Evolutionary conservation across 2,888 invertebrate genomes (phyloP).

Genomic region (Terebella lapidaria): DNA sequence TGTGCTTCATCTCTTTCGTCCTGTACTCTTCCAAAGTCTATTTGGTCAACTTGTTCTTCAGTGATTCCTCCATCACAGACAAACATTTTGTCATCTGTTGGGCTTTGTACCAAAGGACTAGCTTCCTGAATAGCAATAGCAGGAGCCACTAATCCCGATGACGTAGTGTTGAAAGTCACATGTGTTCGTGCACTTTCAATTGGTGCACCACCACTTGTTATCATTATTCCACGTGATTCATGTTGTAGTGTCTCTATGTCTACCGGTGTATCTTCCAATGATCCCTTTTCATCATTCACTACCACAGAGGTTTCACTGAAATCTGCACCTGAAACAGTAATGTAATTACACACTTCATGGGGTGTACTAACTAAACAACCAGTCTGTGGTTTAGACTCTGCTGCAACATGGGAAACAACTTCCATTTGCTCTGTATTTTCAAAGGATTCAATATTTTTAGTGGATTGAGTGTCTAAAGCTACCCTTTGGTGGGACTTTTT

Average conservation of each 20-base stretch:
- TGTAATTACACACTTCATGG: too few relatives aligned
- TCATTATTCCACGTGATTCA: not conserved
- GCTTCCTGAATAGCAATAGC: slow-evolving; percentile 24
- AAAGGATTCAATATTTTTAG: not conserved
- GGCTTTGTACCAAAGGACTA: slow-evolving; percentile 26
- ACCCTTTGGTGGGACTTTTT: not conserved
- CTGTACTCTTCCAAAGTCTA: not conserved
- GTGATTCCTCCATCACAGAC: not conserved
- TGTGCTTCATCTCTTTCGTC: not conserved
- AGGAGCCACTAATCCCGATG: slow-evolving; percentile 10
- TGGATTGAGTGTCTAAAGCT: not conserved
- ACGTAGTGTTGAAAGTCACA: not conserved
- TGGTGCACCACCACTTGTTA: not conserved
- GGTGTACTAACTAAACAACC: too few relatives aligned
- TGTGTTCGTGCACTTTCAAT: too few relatives aligned
- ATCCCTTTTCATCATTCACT: not conserved
- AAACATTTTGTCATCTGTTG: slow-evolving; percentile 15
- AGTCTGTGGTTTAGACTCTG: not conserved
- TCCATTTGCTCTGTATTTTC: not conserved
- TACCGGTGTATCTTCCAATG: not conserved
- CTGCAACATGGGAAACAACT: not conserved
- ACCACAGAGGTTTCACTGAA: not conserved
- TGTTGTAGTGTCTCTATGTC: too few relatives aligned
- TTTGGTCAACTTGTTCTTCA: not conserved
- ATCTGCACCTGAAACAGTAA: not conserved